Percentiles rank a stretch among this genome's conserved stretches.
These are phyloP conservation scores for Mustelus asterias DNA, from an alignment of 2,113 vertebrate species.

Conservation along the genomic window DNA sequence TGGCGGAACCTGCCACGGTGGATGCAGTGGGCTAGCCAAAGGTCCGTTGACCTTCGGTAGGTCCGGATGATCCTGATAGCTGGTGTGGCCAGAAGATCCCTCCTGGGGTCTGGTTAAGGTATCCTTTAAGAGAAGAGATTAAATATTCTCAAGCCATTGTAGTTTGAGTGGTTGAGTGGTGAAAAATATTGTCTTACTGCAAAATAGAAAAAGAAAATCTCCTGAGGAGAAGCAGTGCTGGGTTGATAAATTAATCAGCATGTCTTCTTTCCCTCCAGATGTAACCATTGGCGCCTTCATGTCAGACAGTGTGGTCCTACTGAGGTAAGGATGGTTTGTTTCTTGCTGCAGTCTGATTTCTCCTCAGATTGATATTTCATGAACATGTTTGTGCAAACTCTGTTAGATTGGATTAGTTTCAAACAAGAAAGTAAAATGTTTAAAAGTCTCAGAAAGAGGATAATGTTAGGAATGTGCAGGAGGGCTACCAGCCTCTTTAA, in stretches of 20 bases:
- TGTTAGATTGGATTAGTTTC: neutral
- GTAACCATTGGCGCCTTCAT: conserved; percentile 90
- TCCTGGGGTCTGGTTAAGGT: neutral
- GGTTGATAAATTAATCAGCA: neutral
- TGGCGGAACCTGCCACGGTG: too few relatives aligned
- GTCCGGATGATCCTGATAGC: too few relatives aligned
- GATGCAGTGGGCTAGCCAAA: too few relatives aligned
- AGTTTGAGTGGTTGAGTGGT: neutral
- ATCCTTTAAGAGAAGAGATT: neutral
- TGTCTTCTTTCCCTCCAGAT: conserved; percentile 64
- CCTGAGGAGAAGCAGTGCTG: neutral
- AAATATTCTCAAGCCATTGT: neutral
- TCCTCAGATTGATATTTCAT: neutral
- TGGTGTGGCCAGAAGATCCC: too few relatives aligned
- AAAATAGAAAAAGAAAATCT: neutral
- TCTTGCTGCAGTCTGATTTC: neutral
- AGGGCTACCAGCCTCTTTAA: neutral
- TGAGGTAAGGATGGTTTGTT: conserved; percentile 69
- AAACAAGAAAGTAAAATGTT: neutral
- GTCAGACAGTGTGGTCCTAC: conserved; percentile 80
- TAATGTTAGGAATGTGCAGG: neutral
- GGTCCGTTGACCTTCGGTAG: too few relatives aligned
- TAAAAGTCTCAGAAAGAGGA: neutral
- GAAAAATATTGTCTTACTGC: neutral
- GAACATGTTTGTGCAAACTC: neutral